phyloP scores from a whole-genome alignment of 2,113 vertebrate genomes.

The Gobius niger region DNA sequence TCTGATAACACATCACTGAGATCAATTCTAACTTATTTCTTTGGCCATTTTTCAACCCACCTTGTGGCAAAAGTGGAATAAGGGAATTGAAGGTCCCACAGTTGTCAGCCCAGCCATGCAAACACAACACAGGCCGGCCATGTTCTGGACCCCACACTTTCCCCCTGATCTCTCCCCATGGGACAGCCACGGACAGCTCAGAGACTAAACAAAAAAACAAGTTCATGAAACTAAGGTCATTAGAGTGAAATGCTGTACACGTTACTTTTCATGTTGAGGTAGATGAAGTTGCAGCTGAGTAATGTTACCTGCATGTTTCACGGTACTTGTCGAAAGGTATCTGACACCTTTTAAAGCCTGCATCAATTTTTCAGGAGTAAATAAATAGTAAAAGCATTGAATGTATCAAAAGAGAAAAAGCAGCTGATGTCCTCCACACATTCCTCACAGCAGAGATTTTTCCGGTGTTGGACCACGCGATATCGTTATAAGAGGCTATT shows the following conservation, averaged over 20 bases:
- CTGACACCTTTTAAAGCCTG: slow-evolving; percentile 59
- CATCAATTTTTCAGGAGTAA: slow-evolving; percentile 22
- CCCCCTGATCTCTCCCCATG: slow-evolving; percentile 78
- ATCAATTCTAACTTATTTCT: too few relatives aligned
- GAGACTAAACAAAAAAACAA: slow-evolving; percentile 41
- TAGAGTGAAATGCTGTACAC: too few relatives aligned
- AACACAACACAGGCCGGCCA: slow-evolving; percentile 77
- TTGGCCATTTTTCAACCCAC: slow-evolving; percentile 26
- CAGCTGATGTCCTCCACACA: neutral
- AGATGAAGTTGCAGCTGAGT: neutral
- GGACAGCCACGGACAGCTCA: slow-evolving; percentile 74
- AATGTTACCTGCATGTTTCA: slow-evolving; percentile 66
- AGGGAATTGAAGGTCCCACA: slow-evolving; percentile 78
- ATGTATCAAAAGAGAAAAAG: too few relatives aligned
- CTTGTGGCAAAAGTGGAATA: slow-evolving; percentile 77
- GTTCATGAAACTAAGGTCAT: neutral
- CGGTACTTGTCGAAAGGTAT: slow-evolving; percentile 36
- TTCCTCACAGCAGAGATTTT: neutral
- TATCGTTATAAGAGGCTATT: slow-evolving; percentile 14
- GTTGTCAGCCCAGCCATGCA: slow-evolving; percentile 83
- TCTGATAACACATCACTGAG: too few relatives aligned
- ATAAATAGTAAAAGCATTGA: neutral
- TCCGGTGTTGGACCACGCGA: slow-evolving; percentile 29
- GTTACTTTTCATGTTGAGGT: neutral
- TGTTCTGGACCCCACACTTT: slow-evolving; percentile 74